phyloP scores from a whole-genome alignment of 2,113 vertebrate genomes.

The Anolis sagrei region DNA sequence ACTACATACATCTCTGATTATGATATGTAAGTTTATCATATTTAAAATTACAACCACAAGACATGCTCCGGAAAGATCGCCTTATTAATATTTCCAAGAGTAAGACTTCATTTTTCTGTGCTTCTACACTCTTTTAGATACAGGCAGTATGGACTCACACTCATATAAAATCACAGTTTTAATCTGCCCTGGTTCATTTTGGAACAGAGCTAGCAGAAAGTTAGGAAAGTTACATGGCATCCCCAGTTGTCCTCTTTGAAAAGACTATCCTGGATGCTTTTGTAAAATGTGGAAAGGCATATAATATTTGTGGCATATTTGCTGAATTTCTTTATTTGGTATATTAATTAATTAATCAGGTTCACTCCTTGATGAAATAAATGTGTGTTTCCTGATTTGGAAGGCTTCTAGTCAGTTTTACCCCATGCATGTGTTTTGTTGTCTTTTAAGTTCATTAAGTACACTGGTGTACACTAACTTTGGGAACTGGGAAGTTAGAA shows the following conservation, averaged over 20 bases:
- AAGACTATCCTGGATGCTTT: no score
- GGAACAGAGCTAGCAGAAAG: no score
- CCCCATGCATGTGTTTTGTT: not conserved
- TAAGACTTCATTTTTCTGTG: no score
- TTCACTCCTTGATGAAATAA: not conserved
- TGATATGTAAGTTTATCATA: not conserved
- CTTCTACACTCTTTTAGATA: no score
- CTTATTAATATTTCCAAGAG: not conserved
- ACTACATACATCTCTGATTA: not conserved
- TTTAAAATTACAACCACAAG: not conserved
- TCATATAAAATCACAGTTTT: no score
- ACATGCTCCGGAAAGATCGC: not conserved
- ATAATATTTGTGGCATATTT: no score
- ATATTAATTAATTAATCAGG: not conserved
- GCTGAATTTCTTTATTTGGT: not conserved
- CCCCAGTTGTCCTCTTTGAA: not conserved
- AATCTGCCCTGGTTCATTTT: no score
- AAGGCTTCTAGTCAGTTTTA: not conserved
- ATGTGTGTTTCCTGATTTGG: not conserved
- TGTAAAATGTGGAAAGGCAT: no score
- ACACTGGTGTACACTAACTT: not conserved
- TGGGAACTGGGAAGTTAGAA: not conserved
- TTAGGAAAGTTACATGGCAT: no score
- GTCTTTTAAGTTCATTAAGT: not conserved
- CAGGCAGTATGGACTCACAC: no score